Base-by-base conservation (phyloP, 2,113 vertebrate species). In the Gymnobelideus leadbeateri region DNA sequence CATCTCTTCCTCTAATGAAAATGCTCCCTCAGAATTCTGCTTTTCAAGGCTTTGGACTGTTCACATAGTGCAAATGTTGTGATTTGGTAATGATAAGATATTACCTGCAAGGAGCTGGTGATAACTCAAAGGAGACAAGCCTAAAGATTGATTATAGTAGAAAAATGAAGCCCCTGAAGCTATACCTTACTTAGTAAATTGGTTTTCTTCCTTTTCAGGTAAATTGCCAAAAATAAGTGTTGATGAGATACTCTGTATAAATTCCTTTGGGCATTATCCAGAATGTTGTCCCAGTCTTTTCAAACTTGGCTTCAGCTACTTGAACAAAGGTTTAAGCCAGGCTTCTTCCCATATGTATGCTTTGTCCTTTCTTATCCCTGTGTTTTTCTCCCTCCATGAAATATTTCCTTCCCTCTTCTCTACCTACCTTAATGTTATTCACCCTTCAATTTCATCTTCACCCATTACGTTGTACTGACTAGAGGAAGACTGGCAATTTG, bases 151-250 rank as follows among this genome's bases (percentile, higher is more conserved):
- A 77, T 77, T 77, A n/a, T 77, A 77, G 31, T 77, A 77, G 68
- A 77, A 77, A 77, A 77, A 77, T n/a, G 68, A 77, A 77, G 68
- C 16, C 37, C 68, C 37, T n/a, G 68, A 19, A n/a, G 37, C 68
- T n/a, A 5, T n/a, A n/a, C 14, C 68, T 77, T 77, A 77, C 68
- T 77, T 77, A 77, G 68, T 21, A 77, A 77, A 77, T 77, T 77
- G 31, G 37, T 77, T 77, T 77, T 68, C 61, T 68, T 77, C 68
- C 68, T 77, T 77, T 77, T n/a, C 37, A 43, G 31, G 37, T n/a
- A n/a, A 77, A 77, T 77, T 77, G 68, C 68, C 68, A n/a, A n/a
- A 77, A 77, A 77, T n/a, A n/a, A 77, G 68, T 77, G 68, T 37
- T 77, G 68, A n/a, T 77, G 37, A 77, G 37, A 77, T n/a, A n/a